These are phyloP conservation scores for Drosophila ficusphila DNA, from an alignment of 1,140 invertebrate species.

Conservation along the genomic window DNA sequence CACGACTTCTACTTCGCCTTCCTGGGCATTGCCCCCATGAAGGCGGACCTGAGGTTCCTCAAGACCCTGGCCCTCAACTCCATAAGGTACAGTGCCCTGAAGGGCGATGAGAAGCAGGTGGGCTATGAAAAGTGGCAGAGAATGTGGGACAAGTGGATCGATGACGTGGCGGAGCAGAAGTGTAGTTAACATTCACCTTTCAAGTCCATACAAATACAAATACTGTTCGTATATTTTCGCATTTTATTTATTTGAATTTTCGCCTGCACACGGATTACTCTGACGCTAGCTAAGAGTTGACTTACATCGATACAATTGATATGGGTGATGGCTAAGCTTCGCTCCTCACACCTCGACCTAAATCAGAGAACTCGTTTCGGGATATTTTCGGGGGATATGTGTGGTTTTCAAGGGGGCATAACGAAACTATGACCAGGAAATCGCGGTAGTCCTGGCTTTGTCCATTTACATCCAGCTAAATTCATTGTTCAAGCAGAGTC, in stretches of 20 bases:
- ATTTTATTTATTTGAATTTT: constrained; percentile 48
- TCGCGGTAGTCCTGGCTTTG: background rate
- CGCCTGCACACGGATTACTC: constrained; percentile 42
- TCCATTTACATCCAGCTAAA: constrained; percentile 26
- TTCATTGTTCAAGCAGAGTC: constrained; percentile 54
- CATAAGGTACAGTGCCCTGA: constrained; percentile 86
- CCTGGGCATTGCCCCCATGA: constrained; percentile 89
- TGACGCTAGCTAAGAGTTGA: constrained; percentile 60
- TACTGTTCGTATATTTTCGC: constrained; percentile 10
- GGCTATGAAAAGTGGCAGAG: constrained; percentile 62
- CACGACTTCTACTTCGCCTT: constrained; percentile 94
- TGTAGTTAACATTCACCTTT: background rate
- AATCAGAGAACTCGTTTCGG: constrained; percentile 45
- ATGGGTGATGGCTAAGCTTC: constrained; percentile 74
- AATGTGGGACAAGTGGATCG: constrained; percentile 65
- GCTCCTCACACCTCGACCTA: constrained; percentile 38
- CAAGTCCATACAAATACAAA: background rate
- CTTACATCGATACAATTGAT: constrained; percentile 74
- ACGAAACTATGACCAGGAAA: constrained; percentile 25
- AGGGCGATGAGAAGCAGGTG: constrained; percentile 10
- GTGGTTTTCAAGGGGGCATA: background rate
- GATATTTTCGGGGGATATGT: constrained; percentile 64
- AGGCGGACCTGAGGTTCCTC: constrained; percentile 89
- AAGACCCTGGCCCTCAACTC: constrained; percentile 93
- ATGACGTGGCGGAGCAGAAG: constrained; percentile 24